Evolutionary conservation across 2,797 vertebrate genomes (phyloP).

Genomic region (Synanceia verrucosa): DNA sequence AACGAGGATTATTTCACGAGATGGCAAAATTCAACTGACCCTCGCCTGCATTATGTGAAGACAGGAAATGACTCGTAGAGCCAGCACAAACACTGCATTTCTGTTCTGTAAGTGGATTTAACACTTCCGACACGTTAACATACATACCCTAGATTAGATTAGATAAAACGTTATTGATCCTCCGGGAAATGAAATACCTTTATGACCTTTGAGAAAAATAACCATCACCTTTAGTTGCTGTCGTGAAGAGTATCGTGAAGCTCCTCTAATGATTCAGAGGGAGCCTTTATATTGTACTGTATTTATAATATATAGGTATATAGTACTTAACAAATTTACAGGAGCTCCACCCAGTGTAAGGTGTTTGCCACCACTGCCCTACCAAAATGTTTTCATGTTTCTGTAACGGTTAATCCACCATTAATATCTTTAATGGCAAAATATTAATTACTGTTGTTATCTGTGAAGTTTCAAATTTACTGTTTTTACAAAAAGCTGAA

Average conservation of each 20-base stretch:
- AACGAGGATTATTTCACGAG: conserved; percentile 65
- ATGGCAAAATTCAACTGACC: conserved; percentile 64
- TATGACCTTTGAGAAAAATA: neutral
- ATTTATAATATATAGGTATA: no score
- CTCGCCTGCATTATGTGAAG: conserved; percentile 34
- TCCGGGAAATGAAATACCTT: no score
- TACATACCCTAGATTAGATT: neutral
- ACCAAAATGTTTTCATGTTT: no score
- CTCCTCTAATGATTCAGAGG: neutral
- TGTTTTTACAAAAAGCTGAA: no score
- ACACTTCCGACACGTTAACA: neutral
- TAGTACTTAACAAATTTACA: no score
- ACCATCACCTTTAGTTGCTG: neutral
- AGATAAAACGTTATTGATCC: neutral
- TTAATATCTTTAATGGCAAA: no score
- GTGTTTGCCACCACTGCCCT: no score
- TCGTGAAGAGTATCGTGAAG: neutral
- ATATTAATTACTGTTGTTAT: no score
- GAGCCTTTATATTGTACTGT: neutral
- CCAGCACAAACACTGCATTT: conserved; percentile 26
- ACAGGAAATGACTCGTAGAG: conserved; percentile 26
- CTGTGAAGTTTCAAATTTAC: no score
- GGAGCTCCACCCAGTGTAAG: no score
- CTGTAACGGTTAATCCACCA: no score
- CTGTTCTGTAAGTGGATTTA: neutral